These are phyloP conservation scores for Ganaspis brasiliensis DNA, from an alignment of 2,888 invertebrate species.

Conservation along the genomic window DNA sequence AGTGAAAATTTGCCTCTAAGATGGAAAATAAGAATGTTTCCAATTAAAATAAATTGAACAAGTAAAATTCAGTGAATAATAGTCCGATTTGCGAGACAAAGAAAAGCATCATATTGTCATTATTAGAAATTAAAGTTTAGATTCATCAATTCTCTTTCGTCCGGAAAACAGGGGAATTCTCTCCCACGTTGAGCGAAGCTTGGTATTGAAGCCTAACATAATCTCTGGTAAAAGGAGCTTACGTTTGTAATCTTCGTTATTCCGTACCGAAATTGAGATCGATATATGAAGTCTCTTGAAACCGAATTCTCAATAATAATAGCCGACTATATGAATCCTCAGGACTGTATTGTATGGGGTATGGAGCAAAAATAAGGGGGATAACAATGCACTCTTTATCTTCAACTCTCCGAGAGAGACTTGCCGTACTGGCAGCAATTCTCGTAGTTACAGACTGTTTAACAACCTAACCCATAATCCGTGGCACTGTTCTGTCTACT, in stretches of 20 bases:
- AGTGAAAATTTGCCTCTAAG: too few relatives aligned
- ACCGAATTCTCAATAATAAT: conserved; percentile 31
- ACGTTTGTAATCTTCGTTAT: conserved; percentile 31
- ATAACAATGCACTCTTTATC: conserved; percentile 55
- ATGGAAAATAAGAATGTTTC: too few relatives aligned
- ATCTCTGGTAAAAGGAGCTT: conserved; percentile 38
- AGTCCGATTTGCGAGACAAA: neutral
- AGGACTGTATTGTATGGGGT: conserved; percentile 1
- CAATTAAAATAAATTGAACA: too few relatives aligned
- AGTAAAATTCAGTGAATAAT: too few relatives aligned
- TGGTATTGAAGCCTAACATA: conserved; percentile 10
- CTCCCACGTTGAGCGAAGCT: neutral
- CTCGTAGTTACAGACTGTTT: conserved; percentile 68
- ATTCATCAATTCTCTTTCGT: conserved; percentile 9
- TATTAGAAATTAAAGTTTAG: neutral
- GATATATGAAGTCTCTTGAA: conserved; percentile 21
- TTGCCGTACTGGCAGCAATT: conserved; percentile 43
- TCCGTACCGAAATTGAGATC: conserved; percentile 31
- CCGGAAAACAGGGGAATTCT: conserved; percentile 8
- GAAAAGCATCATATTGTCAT: neutral
- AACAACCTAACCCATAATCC: conserved; percentile 70
- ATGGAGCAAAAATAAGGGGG: conserved; percentile 47
- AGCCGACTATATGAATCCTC: conserved; percentile 4
- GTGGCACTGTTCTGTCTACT: conserved; percentile 63
- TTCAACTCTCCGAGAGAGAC: neutral